Base-by-base conservation (phyloP, 2,113 vertebrate species). In the Boleophthalmus pectinirostris region DNA sequence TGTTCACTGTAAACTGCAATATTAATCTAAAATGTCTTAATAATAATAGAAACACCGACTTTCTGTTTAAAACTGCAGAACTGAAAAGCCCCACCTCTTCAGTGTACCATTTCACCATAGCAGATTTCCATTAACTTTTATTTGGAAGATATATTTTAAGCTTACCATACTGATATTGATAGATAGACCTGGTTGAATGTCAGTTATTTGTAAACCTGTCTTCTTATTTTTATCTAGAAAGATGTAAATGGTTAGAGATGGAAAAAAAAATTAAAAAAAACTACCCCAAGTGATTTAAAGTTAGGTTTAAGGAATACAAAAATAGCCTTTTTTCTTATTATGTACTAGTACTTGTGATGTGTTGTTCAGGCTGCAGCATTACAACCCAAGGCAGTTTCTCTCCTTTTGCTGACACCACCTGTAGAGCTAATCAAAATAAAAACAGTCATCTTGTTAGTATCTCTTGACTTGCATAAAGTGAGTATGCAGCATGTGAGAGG, bases 331-430 rank as follows among this genome's bases (percentile, higher is more conserved):
- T 25, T 5, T 60, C 11, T 25, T 68, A 64, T n/a, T 24, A 43
- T 58, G 66, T 24, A 5, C 43, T 45, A 53, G 65, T 11, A 91
- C 91, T 89, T 88, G 78, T 58, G 15, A 83, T 46, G 66, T 65
- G 43, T 0, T 67, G 4, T 25, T 87, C 73, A 60, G 87, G 72
- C 58, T 88, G 85, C 74, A 90, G 82, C n/a, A 90, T 25, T 24
- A 90, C 46, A 14, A 81, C 69, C 84, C 84, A 90, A 20, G 90
- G 89, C 43, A 87, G 65, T 24, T 75, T 68, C 69, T 87, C 82
- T 29, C 71, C 84, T 15, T 89, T 88, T 38, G 84, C 56, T 23
- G 85, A 86, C 57, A 89, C 46, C 57, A 88, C 82, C 74, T 85
- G 84, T 0, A 90, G 79, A 75, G 75, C 90, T 93, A 43, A 43